phyloP scores from a whole-genome alignment of 1,140 invertebrate species.

The Cydia splendana region DNA sequence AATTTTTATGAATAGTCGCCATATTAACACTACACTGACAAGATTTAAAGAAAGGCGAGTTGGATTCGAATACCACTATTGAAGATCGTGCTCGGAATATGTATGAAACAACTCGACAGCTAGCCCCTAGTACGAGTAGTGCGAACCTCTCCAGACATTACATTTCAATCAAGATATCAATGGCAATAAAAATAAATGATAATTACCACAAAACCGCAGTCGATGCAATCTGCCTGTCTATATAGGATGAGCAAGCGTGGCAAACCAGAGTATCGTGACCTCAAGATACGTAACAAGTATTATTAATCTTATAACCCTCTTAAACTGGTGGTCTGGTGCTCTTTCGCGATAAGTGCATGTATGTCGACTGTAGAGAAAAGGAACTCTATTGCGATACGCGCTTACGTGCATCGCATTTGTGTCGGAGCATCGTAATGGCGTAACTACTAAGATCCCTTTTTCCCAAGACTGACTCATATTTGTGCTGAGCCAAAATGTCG shows the following conservation, averaged over 20 bases:
- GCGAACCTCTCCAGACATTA: conserved; percentile 9
- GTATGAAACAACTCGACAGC: not conserved
- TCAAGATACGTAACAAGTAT: not conserved
- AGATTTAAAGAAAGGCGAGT: too few species aligned
- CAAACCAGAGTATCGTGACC: not conserved
- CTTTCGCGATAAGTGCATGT: not conserved
- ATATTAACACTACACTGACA: too few species aligned
- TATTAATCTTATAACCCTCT: not conserved
- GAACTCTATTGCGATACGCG: not conserved
- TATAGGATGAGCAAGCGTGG: not conserved
- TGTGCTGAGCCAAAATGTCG: not conserved
- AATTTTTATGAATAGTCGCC: too few species aligned
- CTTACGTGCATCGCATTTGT: not conserved
- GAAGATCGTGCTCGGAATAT: not conserved
- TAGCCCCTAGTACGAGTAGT: not conserved
- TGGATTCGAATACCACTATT: too few species aligned
- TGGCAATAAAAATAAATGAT: conserved; percentile 15
- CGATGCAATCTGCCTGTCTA: not conserved
- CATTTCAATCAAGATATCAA: conserved; percentile 23
- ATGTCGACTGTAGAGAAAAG: not conserved
- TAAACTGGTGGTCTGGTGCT: not conserved
- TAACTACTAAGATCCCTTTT: not conserved
- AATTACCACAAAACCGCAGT: conserved; percentile 6
- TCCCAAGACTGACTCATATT: not conserved
- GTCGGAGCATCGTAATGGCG: not conserved